These are phyloP conservation scores for Latrodectus hesperus DNA, from an alignment of 2,888 invertebrate genomes.

Conservation along the genomic window DNA sequence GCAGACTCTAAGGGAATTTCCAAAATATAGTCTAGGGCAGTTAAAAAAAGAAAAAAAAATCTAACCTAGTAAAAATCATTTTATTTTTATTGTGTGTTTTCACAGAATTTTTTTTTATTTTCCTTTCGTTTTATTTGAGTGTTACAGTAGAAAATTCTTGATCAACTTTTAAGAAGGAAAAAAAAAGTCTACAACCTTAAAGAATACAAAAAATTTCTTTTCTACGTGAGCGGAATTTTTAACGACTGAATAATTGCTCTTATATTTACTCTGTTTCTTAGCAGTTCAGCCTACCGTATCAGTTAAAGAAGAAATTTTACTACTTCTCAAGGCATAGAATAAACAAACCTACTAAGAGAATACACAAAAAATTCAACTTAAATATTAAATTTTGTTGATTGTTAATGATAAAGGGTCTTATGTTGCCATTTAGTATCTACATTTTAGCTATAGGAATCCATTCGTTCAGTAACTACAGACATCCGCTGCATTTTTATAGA, in stretches of 20 bases:
- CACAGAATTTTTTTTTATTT: background rate
- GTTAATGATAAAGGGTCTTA: too few species aligned
- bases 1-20: slow-evolving; percentile 24
- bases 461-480: too few species aligned
- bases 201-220: slow-evolving; percentile 9
- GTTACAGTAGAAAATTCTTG: slow-evolving; percentile 21
- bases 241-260: background rate
- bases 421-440: too few species aligned
- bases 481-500: too few species aligned
- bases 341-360: too few species aligned
- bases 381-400: too few species aligned
- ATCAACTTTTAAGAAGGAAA: slow-evolving; percentile 33
- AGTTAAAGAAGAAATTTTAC: too few species aligned
- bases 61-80: background rate
- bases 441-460: too few species aligned
- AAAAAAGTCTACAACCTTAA: slow-evolving; percentile 10
- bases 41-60: background rate
- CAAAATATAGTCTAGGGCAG: slow-evolving; percentile 17
- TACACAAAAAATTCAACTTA: too few species aligned
- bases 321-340: too few species aligned
- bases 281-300: too few species aligned
- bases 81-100: background rate
- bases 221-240: slow-evolving; percentile 23
- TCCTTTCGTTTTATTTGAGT: slow-evolving; percentile 12
- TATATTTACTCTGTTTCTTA: too few species aligned